These are phyloP conservation scores for Ctena decussata DNA, from an alignment of 2,888 invertebrate species.

Conservation along the genomic window DNA sequence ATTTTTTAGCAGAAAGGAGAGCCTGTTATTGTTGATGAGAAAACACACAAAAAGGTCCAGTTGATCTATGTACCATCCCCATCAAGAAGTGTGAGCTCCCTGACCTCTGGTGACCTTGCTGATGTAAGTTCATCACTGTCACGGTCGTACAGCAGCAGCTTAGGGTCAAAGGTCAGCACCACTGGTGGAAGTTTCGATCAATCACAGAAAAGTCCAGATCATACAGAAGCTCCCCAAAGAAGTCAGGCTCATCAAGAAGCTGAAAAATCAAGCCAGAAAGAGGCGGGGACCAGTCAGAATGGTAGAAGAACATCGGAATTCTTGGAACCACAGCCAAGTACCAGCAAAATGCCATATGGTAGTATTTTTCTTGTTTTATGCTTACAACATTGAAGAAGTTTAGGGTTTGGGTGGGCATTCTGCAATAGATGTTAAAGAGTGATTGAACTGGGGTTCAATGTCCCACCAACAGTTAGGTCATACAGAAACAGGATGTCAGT, in stretches of 20 bases:
- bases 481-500: too few relatives aligned
- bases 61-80: slow-evolving; percentile 70
- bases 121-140: slow-evolving; percentile 72
- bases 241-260: slow-evolving; percentile 12
- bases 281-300: neutral
- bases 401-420: too few relatives aligned
- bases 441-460: too few relatives aligned
- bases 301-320: neutral
- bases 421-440: too few relatives aligned
- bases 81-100: slow-evolving; percentile 73
- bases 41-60: slow-evolving; percentile 51
- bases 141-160: slow-evolving; percentile 42
- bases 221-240: neutral
- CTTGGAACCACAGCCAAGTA: neutral
- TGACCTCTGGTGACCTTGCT: slow-evolving; percentile 81
- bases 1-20: slow-evolving; percentile 58
- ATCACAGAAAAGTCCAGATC: slow-evolving; percentile 7
- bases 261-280: neutral
- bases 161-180: slow-evolving; percentile 50
- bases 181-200: neutral
- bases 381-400: too few relatives aligned
- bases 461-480: too few relatives aligned
- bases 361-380: neutral
- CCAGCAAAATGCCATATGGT: neutral
- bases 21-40: slow-evolving; percentile 58